phyloP scores from a whole-genome alignment of 2,797 vertebrate species.

The Typhlichthys subterraneus region DNA sequence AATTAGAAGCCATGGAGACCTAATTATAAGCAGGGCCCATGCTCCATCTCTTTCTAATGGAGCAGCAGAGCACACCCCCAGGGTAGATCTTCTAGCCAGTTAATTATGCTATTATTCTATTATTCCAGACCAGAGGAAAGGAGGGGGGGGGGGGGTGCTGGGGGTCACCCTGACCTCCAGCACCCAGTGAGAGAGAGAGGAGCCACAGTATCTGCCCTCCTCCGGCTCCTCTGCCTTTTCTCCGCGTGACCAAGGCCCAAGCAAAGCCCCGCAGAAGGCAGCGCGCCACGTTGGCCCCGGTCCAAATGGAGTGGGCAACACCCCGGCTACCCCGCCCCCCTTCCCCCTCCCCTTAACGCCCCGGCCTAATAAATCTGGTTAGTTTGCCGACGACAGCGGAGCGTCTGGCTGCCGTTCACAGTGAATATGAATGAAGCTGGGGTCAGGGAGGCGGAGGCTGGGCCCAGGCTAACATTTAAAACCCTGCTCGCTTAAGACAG shows the following conservation, averaged over 20 bases:
- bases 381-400: slow-evolving; percentile 49
- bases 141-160: slow-evolving; percentile 35
- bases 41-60: slow-evolving; percentile 61
- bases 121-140: slow-evolving; percentile 57
- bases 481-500: slow-evolving; percentile 5
- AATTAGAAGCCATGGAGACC: slow-evolving; percentile 77
- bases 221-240: slow-evolving; percentile 14
- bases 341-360: slow-evolving; percentile 10
- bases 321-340: too few species aligned
- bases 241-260: not conserved
- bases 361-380: slow-evolving; percentile 51
- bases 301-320: slow-evolving; percentile 49
- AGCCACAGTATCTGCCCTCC: slow-evolving; percentile 39
- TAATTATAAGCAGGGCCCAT: slow-evolving; percentile 71
- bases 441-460: slow-evolving; percentile 7
- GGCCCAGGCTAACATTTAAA: slow-evolving; percentile 14
- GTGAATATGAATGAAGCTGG: slow-evolving; percentile 53
- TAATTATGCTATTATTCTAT: slow-evolving; percentile 80
- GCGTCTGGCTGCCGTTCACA: slow-evolving; percentile 41
- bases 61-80: slow-evolving; percentile 55
- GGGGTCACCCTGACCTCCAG: slow-evolving; percentile 58
- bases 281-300: slow-evolving; percentile 37
- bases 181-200: slow-evolving; percentile 44
- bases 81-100: slow-evolving; percentile 67
- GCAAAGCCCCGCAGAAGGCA: not conserved